Percentiles rank a stretch among this genome's conserved stretches.
Conservation (phyloP, 2,113 vertebrate species). For the Semicossyphus pulcher region DNA sequence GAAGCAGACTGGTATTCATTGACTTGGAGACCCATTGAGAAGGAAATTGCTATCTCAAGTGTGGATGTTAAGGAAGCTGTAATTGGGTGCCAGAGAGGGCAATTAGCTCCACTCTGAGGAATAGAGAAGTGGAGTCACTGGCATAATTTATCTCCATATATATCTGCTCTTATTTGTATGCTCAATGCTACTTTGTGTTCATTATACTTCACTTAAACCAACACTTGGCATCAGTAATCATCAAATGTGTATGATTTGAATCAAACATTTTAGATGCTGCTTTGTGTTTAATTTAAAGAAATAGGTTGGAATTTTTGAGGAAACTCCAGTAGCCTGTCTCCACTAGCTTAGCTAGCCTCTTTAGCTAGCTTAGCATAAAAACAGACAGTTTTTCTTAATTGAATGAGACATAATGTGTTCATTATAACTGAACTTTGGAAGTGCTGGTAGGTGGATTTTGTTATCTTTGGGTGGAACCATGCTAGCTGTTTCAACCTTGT, state of each 20-base stretch:
- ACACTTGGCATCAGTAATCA: slow-evolving; percentile 8
- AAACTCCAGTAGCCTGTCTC: too few species aligned
- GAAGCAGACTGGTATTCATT: slow-evolving; percentile 55
- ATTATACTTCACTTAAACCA: slow-evolving; percentile 1
- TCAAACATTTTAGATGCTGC: not conserved
- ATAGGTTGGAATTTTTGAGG: too few species aligned
- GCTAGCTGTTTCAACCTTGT: too few species aligned
- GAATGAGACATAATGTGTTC: not conserved
- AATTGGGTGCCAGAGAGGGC: slow-evolving; percentile 69
- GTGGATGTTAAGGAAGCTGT: slow-evolving; percentile 70
- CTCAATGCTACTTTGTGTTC: not conserved
- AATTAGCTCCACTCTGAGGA: slow-evolving; percentile 59
- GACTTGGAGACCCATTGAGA: slow-evolving; percentile 67
- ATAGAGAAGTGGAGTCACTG: slow-evolving; percentile 35
- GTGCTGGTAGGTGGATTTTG: not conserved
- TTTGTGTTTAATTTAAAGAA: too few species aligned
- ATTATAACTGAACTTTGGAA: too few species aligned
- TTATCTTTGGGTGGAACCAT: not conserved
- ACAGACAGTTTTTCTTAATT: not conserved
- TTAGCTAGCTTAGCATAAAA: not conserved
- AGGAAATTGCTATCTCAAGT: slow-evolving; percentile 73
- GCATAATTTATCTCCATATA: slow-evolving; percentile 40
- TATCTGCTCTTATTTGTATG: slow-evolving; percentile 8
- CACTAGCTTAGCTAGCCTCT: too few species aligned
- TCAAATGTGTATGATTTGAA: not conserved